Evolutionary conservation across 1,140 invertebrate species (phyloP), one percentile per base, ranked within the genome.

Genomic region (Artemia franciscana): DNA sequence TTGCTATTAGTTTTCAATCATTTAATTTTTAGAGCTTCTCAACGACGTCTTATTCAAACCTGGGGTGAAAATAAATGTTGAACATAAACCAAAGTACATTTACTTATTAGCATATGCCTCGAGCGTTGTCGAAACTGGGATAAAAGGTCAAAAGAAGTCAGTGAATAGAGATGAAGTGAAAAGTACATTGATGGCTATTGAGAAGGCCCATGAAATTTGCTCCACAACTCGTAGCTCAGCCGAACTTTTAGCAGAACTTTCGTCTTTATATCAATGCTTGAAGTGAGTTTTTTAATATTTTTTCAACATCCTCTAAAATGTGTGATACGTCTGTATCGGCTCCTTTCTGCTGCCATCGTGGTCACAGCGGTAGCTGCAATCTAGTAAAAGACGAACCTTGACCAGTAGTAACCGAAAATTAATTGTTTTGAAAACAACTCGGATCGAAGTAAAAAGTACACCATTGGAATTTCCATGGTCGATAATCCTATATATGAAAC

Each of bases 81-180:
- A 98, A 69, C 91, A 98, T 71, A 94, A 95, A 75, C 83, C 90
- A 2, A 98, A 98, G 72, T 98, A 98, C 70, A 88, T 98, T 69
- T 91, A 87, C 74, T 74, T 98, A 39, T 73, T 98, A 62, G 91
- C 93, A 3, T 98, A 97, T 76, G 89, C 92, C 5, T 84, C 91
- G 2, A 92, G 90, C 72, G 91, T 98, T 75, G 66, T 58, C 58
- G 65, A 60, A 23, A 72, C 77, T 0, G 75, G 77, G 15, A 88
- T 88, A 68, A 92, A 91, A 70, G 80, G 82, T 1, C 73, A 73
- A 58, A 79, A 81, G 70, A 73, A 79, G 65, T 73, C 71, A 4
- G 72, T 82, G 4, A 85, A 84, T 68, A 87, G 88, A 71, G 88
- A 90, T 67, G 91, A 96, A 70, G 72, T 96, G 9, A 94, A 94